phyloP scores from a whole-genome alignment of 1,140 invertebrate genomes.

The Drosophila paulistorum region DNA sequence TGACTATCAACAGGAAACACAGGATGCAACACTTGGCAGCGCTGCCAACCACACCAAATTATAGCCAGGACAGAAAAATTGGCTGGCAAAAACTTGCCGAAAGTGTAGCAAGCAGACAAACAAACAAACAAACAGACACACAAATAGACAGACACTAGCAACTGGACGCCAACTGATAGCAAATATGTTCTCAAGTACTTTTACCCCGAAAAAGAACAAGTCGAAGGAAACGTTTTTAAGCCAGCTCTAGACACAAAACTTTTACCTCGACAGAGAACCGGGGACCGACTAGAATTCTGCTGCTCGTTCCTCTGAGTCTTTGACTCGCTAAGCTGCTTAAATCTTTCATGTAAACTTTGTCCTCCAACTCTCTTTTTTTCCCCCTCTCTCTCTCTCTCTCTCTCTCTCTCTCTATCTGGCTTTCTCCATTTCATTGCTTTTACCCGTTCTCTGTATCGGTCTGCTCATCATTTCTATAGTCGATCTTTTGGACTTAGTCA shows the following conservation, averaged over 20 bases:
- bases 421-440: not conserved
- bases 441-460: not conserved
- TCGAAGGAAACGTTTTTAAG: slow-evolving; percentile 72
- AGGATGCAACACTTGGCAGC: slow-evolving; percentile 75
- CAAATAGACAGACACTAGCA: slow-evolving; percentile 44
- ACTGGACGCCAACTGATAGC: slow-evolving; percentile 80
- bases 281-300: slow-evolving; percentile 17
- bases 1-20: slow-evolving; percentile 73
- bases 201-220: slow-evolving; percentile 20
- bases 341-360: slow-evolving; percentile 78
- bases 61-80: slow-evolving; percentile 70
- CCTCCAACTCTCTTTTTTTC: not conserved
- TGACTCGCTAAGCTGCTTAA: slow-evolving; percentile 77
- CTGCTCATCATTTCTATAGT: slow-evolving; percentile 46
- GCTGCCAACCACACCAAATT: slow-evolving; percentile 72
- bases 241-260: slow-evolving; percentile 66
- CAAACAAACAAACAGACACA: slow-evolving; percentile 53
- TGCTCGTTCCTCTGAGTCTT: slow-evolving; percentile 39
- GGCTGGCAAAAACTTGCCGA: slow-evolving; percentile 60
- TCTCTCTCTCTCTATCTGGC: slow-evolving; percentile 25
- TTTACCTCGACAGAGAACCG: slow-evolving; percentile 59
- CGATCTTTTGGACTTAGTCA: slow-evolving; percentile 58
- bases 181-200: slow-evolving; percentile 80
- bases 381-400: not conserved
- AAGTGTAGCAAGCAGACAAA: slow-evolving; percentile 68